These are phyloP conservation scores for Harpegnathos saltator DNA, from an alignment of 1,140 invertebrate genomes.

Conservation along the genomic window DNA sequence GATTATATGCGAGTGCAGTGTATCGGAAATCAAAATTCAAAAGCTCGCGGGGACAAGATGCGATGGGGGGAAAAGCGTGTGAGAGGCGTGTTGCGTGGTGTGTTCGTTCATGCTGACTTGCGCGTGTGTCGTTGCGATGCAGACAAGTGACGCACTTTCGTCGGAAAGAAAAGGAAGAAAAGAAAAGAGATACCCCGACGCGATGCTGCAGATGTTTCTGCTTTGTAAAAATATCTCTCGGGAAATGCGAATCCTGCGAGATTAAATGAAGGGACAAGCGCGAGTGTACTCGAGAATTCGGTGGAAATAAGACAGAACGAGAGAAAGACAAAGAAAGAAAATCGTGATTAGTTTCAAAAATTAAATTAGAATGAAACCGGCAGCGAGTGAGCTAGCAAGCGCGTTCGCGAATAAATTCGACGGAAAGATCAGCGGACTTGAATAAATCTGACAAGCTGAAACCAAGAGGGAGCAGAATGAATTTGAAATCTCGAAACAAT, in stretches of 20 bases:
- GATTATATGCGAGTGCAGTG: constrained; percentile 39
- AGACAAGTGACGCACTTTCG: constrained; percentile 26
- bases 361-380: neutral
- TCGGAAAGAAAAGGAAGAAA: neutral
- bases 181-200: neutral
- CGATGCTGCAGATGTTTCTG: neutral
- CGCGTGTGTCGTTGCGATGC: neutral
- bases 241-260: neutral
- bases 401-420: neutral
- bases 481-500: neutral
- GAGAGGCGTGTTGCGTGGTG: neutral
- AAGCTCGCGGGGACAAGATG: constrained; percentile 9
- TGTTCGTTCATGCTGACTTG: constrained; percentile 31
- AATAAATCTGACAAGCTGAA: neutral
- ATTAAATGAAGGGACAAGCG: no score
- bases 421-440: neutral
- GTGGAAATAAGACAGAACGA: no score
- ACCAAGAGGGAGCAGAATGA: neutral
- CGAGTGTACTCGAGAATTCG: no score
- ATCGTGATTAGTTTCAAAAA: neutral
- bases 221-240: neutral
- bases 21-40: constrained; percentile 33
- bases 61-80: constrained; percentile 14
- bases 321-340: neutral
- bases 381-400: neutral